Base-by-base conservation (phyloP, 2,888 invertebrate genomes). In the Eupithecia pulchellata region DNA sequence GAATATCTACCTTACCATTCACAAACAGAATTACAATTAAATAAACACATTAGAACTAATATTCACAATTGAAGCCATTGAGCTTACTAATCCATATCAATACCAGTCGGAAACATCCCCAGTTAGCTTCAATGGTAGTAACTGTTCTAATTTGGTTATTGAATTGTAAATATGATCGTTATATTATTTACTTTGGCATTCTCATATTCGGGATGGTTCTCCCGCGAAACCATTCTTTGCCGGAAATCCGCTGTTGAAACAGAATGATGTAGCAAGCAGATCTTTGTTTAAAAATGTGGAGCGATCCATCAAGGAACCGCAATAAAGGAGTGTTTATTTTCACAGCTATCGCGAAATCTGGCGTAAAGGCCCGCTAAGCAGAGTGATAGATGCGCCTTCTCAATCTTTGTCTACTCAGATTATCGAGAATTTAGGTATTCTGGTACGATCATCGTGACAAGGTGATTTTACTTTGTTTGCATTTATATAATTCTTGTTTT, bases 351-450 rank as follows among this genome's bases (percentile, higher is more conserved):
- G 74, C 75, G 68, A 78, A 80, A 77, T 80, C 78, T 78, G 73
- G 73, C 76, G 75, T 75, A 77, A 78, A 69, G 77, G 78, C 72
- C 80, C 78, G 77, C 66, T 67, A 69, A 67, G 60, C 63, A 39
- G 80, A 79, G 82, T 88, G 89, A 90, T 88, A 85, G 86, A 90
- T 90, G 85, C 79, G 76, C 75, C 82, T 83, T 79, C 82, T 90
- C 88, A 85, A 88, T 90, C 90, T 86, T 86, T 86, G 89, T 89
- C 90, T 82, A 75, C 81, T 84, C 76, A 84, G 86, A 87, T 90
- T 88, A 88, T 89, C 86, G 84, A 84, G 83, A 85, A 84, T 86
- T 86, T 83, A 85, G 79, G 79, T 78, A 79, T 52, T 52, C 52
- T 80, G 75, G 63, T 47, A 61, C 47, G 13, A 69, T 68, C 73